Evolutionary conservation across 2,888 invertebrate genomes (phyloP), one percentile per base, ranked within the genome.

Genomic region (Hypsopygia costalis): DNA sequence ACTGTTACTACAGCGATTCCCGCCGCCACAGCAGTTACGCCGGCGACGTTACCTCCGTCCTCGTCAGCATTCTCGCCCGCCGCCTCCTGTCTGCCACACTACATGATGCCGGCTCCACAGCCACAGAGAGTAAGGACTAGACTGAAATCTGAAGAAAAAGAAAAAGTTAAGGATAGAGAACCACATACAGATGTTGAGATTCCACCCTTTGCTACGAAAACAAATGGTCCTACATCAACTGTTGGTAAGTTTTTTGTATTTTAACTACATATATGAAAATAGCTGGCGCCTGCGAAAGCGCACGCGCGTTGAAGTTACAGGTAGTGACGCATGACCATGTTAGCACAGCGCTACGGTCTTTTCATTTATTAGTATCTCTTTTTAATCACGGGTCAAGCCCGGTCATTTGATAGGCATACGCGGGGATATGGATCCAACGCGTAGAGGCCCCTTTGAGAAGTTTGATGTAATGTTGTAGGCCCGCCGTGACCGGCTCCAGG

Each of bases 81-180:
- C 52, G 6, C 46, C 43, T 12, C 36, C 37, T 44, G 22, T 41
- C 46, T 33, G 54, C 55, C 25, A 2, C 25, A 25, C 8, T 25
- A 5, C 25, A 25, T 3, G 1, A 40, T 58, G 8, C 46, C 49
- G 21, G 51, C 51, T 32, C 74, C 79, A 1, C 75, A 75, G 40
- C 76, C 79, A 3, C 81, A 81, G 38, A 66, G 77, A 46, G 59
- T 76, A 55, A 60, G 73, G 38, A 78, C 77, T 44, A 58, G 73
- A 46, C 37, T 65, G 1, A 71, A 59, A 41, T 66, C 72, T 5
- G 77, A 77, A 51, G 76, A 75, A 7, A 72, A 75, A 43, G 69
- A 70, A 22, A 73, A 62, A 44, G 34, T 37, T 5, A 66, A 58
- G 40, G 59, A 62, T 10, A 51, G 48, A 30, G 58, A 69, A 34